Evolutionary conservation across 2,113 vertebrate genomes (phyloP), one percentile per base, ranked within the genome.

Genomic region (Origma solitaria): DNA sequence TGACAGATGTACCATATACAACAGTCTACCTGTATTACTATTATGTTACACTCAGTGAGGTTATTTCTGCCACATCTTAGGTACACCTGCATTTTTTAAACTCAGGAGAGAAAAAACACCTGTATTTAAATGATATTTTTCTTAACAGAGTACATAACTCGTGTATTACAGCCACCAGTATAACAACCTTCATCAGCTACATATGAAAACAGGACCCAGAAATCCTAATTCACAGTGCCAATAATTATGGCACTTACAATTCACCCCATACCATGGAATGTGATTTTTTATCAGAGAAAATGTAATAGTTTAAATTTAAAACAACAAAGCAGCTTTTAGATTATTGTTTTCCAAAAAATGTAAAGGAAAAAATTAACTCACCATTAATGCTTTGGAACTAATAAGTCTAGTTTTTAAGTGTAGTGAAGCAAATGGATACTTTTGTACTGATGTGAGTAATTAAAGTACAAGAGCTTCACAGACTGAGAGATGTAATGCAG

Each of bases 391-490:
- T 98, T 98, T 97, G 93, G 90, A 97, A 97, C 98, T 98, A 98
- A 96, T 96, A 98, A 97, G 97, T 97, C 82, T 94, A 97, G 98
- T 97, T 98, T 98, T 97, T 94, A 93, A 97, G 95, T 94, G 88
- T 98, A 97, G 84, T 97, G 97, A 98, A 97, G 97, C 97, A 98
- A 98, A 98, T 97, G 97, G 98, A 98, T 97, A 98, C 98, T 98
- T 98, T 98, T 98, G 98, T 96, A 94, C 95, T 98, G 97, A 98
- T 98, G 98, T 97, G 98, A 98, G 98, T 99, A 98, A 99, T 99
- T 99, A 99, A 98, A 98, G 97, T 88, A 89, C 96, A 97, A 98
- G 96, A 98, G 98, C 97, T 98, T 98, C 98, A 98, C 97, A 98
- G 98, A 95, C 89, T 98, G 98, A 97, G 98, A 98, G 98, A 98